Conservation (phyloP, 2,888 invertebrate species). For the Folsomia candida region DNA sequence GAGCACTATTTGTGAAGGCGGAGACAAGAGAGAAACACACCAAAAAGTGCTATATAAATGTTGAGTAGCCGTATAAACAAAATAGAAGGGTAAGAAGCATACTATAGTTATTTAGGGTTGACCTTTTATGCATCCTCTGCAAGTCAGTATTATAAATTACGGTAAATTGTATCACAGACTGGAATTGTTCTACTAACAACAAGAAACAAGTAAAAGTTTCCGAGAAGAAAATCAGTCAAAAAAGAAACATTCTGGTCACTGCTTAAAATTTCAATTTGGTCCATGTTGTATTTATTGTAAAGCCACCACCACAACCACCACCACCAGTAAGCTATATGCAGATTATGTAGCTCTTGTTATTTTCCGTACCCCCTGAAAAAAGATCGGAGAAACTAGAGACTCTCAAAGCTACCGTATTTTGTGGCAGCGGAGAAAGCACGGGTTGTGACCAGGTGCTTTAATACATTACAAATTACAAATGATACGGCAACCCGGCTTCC, state of each 20-base stretch:
- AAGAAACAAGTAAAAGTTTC: no score
- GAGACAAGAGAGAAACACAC: not conserved
- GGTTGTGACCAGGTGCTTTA: constrained; percentile 6
- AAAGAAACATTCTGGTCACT: not conserved
- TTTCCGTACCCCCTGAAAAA: no score
- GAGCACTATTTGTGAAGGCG: not conserved
- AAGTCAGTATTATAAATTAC: not conserved
- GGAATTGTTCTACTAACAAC: no score
- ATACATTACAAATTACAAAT: constrained; percentile 5
- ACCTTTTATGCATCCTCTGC: not conserved
- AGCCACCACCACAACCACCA: not conserved
- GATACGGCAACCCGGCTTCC: not conserved
- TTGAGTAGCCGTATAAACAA: not conserved
- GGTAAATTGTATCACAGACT: not conserved
- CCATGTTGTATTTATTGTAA: not conserved
- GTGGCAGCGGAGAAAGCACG: not conserved
- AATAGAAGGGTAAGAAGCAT: not conserved
- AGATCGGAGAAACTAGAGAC: no score
- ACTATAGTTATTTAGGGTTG: not conserved
- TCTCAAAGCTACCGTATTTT: no score
- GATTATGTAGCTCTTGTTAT: no score
- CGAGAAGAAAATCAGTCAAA: no score
- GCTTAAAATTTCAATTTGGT: not conserved
- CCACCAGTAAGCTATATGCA: not conserved
- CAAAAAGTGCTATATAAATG: not conserved